Percentiles rank a stretch among this genome's conserved stretches.
phyloP scores from a whole-genome alignment of 2,113 vertebrate genomes.

The Percopsis transmontana region DNA sequence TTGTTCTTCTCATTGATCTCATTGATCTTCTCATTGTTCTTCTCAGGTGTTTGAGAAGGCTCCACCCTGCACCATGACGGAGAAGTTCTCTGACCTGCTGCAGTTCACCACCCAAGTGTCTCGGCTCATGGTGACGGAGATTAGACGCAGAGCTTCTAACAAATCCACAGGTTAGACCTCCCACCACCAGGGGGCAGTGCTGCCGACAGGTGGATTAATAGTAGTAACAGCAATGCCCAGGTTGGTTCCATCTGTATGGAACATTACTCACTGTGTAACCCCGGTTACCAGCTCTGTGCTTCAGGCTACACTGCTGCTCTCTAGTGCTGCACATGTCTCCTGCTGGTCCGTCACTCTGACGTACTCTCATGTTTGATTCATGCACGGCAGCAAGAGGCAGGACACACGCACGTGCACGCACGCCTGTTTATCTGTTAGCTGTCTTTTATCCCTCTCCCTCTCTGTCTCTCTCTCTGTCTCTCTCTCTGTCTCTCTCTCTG shows the following conservation, averaged over 20 bases:
- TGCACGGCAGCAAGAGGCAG: slow-evolving; percentile 18
- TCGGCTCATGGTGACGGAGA: slow-evolving; percentile 97
- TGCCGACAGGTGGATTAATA: neutral
- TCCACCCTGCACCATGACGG: slow-evolving; percentile 94
- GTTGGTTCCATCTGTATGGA: too few relatives aligned
- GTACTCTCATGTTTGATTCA: neutral
- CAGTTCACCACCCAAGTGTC: slow-evolving; percentile 99
- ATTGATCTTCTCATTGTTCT: neutral
- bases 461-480: neutral
- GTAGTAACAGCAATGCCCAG: neutral
- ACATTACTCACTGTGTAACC: too few relatives aligned
- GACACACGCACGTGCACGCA: neutral
- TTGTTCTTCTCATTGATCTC: too few relatives aligned
- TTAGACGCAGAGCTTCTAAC: slow-evolving; percentile 94
- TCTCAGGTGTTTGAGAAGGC: slow-evolving; percentile 94
- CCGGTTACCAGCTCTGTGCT: too few relatives aligned
- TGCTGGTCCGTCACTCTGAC: too few relatives aligned
- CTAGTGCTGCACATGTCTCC: too few relatives aligned
- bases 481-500: neutral
- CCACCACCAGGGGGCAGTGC: neutral
- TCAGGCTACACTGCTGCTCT: too few relatives aligned
- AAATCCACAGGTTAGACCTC: slow-evolving; percentile 91
- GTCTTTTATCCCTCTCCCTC: neutral
- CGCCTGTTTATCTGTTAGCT: neutral
- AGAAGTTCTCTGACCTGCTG: slow-evolving; percentile 97